Conservation (phyloP, 1,140 invertebrate species). For the Panonychus citri region DNA sequence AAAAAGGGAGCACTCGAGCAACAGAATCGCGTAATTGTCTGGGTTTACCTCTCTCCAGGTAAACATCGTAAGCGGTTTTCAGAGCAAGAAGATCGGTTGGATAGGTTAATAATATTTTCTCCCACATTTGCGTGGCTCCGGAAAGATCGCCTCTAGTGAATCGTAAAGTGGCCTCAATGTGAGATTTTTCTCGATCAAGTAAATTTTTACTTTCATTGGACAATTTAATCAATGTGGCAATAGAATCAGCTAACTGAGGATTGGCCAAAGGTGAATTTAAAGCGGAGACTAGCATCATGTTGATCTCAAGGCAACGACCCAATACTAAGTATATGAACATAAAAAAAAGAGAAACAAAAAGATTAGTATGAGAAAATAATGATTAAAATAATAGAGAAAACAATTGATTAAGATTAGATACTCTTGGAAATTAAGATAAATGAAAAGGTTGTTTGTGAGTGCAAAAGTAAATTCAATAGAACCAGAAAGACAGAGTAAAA, state of each 20-base stretch:
- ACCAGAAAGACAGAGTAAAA: too few species aligned
- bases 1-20: constrained; percentile 26
- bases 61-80: constrained; percentile 31
- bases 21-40: constrained; percentile 27
- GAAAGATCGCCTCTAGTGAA: constrained; percentile 25
- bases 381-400: too few species aligned
- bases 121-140: constrained; percentile 24
- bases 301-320: constrained; percentile 17
- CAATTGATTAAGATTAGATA: too few species aligned
- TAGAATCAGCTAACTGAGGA: constrained; percentile 17
- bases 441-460: too few species aligned
- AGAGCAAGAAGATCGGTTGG: constrained; percentile 31
- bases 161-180: constrained; percentile 25
- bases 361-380: too few species aligned
- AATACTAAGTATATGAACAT: too few species aligned
- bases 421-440: too few species aligned
- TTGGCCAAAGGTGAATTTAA: constrained; percentile 20
- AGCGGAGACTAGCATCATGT: constrained; percentile 26
- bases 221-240: constrained; percentile 20
- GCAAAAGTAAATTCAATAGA: too few species aligned
- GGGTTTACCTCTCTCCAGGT: constrained; percentile 30
- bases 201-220: constrained; percentile 13
- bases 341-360: too few species aligned
- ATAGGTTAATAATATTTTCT: constrained; percentile 26
- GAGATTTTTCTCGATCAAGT: constrained; percentile 23